These are phyloP conservation scores for Lasioglossum oenotherae DNA, from an alignment of 2,888 invertebrate genomes.

Conservation along the genomic window DNA sequence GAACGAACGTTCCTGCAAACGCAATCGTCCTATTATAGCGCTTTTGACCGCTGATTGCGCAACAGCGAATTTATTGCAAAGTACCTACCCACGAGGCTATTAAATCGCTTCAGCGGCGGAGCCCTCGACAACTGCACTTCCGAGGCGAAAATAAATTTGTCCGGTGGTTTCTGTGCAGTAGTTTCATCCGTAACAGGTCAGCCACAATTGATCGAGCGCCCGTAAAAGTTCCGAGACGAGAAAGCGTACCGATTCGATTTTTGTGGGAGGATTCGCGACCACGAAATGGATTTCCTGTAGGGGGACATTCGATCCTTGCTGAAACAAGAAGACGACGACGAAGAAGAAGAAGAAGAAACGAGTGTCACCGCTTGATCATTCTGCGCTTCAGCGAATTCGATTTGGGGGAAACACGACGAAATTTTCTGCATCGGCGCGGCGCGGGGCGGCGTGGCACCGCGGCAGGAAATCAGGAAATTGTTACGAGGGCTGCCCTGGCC, in stretches of 20 bases:
- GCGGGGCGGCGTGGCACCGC: background rate
- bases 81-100: background rate
- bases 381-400: conserved; percentile 39
- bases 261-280: background rate
- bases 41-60: background rate
- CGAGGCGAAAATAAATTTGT: background rate
- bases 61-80: background rate
- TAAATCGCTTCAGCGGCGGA: background rate
- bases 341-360: background rate
- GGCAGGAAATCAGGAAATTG: conserved; percentile 60
- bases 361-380: conserved; percentile 14
- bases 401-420: conserved; percentile 29
- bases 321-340: background rate
- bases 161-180: background rate
- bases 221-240: background rate
- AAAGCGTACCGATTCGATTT: background rate
- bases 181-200: conserved; percentile 13
- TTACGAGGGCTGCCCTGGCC: conserved; percentile 37
- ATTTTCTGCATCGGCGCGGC: conserved; percentile 19
- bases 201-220: conserved; percentile 7
- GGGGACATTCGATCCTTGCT: background rate
- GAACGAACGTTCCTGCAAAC: background rate
- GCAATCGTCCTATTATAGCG: background rate
- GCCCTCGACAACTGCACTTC: conserved; percentile 1
- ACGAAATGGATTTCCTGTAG: conserved; percentile 4